Evolutionary conservation across 2,888 invertebrate species (phyloP).

Genomic region (Trichopoda pennipes): DNA sequence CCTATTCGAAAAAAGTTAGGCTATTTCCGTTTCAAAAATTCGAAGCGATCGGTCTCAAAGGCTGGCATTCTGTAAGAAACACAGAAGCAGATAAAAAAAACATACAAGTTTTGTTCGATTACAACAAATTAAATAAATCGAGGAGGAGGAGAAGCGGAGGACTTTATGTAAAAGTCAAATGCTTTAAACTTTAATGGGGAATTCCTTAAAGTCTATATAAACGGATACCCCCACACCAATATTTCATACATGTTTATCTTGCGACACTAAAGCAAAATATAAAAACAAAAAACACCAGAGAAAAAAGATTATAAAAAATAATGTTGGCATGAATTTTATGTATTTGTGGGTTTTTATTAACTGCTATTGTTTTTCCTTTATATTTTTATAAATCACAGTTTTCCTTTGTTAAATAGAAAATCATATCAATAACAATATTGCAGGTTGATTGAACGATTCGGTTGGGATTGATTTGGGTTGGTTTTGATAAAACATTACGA

Average conservation of each 20-base stretch:
- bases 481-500: constrained; percentile 18
- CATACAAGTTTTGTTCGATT: too few species aligned
- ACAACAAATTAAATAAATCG: too few species aligned
- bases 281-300: constrained; percentile 58
- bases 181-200: too few species aligned
- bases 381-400: constrained; percentile 48
- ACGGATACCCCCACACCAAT: not conserved
- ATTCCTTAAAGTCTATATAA: not conserved
- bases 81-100: too few species aligned
- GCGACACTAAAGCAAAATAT: constrained; percentile 13
- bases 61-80: too few species aligned
- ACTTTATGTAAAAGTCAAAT: too few species aligned
- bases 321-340: constrained; percentile 40
- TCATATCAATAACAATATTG: constrained; percentile 3
- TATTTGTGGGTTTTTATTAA: constrained; percentile 40
- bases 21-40: too few species aligned
- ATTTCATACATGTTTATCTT: constrained; percentile 5
- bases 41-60: too few species aligned
- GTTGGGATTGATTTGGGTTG: constrained; percentile 24
- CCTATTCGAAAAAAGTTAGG: too few species aligned
- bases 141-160: too few species aligned
- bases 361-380: constrained; percentile 12
- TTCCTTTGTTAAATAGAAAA: constrained; percentile 37
- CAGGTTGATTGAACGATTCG: constrained; percentile 4
- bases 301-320: constrained; percentile 6